Evolutionary conservation across 23 tunicate species (phyloP).

Genomic region (Halocynthia aurantium): DNA sequence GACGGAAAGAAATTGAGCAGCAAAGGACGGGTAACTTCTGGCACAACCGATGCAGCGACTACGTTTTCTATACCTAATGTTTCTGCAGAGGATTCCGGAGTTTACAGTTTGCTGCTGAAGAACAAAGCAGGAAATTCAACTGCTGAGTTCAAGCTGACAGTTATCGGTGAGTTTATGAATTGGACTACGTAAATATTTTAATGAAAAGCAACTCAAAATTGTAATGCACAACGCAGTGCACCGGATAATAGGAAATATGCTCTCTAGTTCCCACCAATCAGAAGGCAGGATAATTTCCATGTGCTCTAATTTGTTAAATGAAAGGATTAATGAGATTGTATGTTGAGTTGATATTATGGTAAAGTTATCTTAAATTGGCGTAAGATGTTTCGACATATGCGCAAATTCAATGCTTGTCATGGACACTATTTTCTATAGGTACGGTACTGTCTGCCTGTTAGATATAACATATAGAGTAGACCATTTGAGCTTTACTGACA

Average conservation of each 20-base stretch:
- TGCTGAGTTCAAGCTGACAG: constrained; percentile 37
- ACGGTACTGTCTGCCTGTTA: neutral
- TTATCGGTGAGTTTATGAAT: constrained; percentile 41
- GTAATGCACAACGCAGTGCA: too few relatives aligned
- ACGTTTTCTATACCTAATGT: constrained; percentile 49
- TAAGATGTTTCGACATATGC: neutral
- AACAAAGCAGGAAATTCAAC: constrained; percentile 79
- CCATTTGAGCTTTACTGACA: neutral
- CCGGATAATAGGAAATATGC: too few relatives aligned
- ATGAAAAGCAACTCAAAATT: too few relatives aligned
- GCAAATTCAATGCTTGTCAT: neutral
- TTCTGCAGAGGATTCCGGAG: constrained; percentile 74
- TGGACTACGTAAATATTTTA: too few relatives aligned
- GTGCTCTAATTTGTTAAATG: too few relatives aligned
- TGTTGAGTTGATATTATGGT: neutral
- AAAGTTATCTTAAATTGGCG: neutral
- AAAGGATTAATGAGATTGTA: too few relatives aligned
- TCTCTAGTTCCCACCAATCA: too few relatives aligned
- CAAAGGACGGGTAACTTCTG: constrained; percentile 57
- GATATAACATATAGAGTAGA: too few relatives aligned
- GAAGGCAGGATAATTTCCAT: too few relatives aligned
- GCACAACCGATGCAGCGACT: constrained; percentile 62
- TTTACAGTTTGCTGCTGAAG: constrained; percentile 52
- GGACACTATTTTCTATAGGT: neutral
- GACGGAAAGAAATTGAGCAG: constrained; percentile 80